Conservation (phyloP, 2,113 vertebrate species). For the Heteronetta atricapilla region DNA sequence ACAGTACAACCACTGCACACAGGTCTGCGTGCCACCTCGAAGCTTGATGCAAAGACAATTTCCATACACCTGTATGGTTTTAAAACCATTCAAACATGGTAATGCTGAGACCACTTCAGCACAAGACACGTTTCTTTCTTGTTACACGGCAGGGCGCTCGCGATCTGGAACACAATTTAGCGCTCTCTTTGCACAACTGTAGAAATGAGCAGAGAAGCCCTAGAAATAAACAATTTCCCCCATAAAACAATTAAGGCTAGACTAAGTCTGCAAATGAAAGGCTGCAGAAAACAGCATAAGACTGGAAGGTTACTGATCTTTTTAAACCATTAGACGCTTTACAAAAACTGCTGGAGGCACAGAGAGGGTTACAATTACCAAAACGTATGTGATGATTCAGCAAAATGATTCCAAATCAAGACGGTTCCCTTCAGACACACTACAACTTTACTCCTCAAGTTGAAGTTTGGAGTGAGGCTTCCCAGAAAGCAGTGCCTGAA, state of each 20-base stretch:
- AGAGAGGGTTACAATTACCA: neutral
- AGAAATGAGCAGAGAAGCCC: neutral
- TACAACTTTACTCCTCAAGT: neutral
- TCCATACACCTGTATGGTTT: neutral
- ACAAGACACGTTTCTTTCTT: neutral
- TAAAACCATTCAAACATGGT: neutral
- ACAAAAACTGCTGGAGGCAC: neutral
- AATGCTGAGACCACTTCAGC: neutral
- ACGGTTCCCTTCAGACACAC: neutral
- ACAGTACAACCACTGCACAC: neutral
- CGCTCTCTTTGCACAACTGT: neutral
- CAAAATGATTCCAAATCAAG: neutral
- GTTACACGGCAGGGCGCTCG: neutral
- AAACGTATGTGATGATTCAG: neutral
- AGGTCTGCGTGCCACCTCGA: neutral
- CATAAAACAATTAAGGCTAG: neutral
- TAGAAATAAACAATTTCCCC: neutral
- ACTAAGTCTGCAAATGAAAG: neutral
- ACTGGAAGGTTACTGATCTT: neutral
- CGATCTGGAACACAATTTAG: neutral
- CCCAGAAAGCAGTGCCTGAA: neutral
- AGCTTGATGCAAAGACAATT: neutral
- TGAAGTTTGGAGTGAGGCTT: neutral
- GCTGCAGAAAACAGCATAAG: neutral
- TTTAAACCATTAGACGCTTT: neutral